Evolutionary conservation across 2,797 vertebrate species (phyloP), one percentile per base, ranked within the genome.

Genomic region (Danio aesculapii): DNA sequence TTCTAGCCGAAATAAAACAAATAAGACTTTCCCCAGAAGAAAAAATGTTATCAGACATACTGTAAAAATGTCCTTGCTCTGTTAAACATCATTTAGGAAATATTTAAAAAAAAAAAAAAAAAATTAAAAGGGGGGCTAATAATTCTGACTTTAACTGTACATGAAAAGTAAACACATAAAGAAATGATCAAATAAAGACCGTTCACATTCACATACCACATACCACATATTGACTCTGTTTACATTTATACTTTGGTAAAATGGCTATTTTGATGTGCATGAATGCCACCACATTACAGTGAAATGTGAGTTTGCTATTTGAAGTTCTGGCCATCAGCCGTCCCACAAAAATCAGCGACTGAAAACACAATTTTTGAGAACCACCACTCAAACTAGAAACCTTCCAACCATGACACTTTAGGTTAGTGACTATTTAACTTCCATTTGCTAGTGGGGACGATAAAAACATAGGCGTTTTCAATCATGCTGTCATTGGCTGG

Each of bases 401-500:
- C 30, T 14, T 12, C 30, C 16, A 12, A 6, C 30, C 16, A 70
- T 53, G 67, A 70, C 10, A 4, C 30, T 50, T 53, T 41, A 70
- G 30, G 9, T 43, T 53, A 70, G 6, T 43, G 50, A 41, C 9
- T 55, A 17, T 70, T 17, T 30, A 11, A 70, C 68, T 55, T 55
- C 17, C 3, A 43, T 55, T 70, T 55, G 10, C 14, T 53, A 55
- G 50, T 14, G n/a, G n/a, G 47, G 50, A 39, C 53, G 21, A 16
- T 17, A 16, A 53, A 73, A 30, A 50, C 4, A 6, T 70, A 58
- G 41, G 41, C 0, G 3, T 69, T 39, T 77, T 58, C 77, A 49
- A 79, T 86, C 74, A 81, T 21, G 57, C 83, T 84, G 41, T 77
- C 79, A 87, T 86, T 88, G 78, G 84, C 58, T 39, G 14, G 49